A percentile compares a stretch with the other conserved stretches of the same genome.
These are phyloP conservation scores for Schizopygopsis malacanthus DNA, from an alignment of 2,797 vertebrate genomes.

Conservation along the genomic window DNA sequence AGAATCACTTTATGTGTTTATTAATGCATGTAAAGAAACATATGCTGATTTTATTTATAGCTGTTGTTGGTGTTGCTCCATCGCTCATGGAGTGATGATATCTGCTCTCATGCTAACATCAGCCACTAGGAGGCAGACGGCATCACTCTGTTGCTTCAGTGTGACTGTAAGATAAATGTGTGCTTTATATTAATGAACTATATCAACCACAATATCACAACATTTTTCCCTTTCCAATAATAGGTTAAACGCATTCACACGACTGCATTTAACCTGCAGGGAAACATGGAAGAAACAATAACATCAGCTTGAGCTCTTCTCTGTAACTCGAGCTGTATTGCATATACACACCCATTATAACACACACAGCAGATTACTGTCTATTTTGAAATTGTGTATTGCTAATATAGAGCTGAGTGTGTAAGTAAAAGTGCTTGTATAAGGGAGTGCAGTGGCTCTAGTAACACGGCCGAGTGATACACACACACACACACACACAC, in stretches of 20 bases:
- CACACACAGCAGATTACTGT: neutral
- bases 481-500: constrained; percentile 37
- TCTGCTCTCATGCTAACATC: neutral
- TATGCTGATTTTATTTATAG: constrained; percentile 7
- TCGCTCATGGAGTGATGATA: neutral
- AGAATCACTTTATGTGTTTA: neutral
- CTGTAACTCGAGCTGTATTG: neutral
- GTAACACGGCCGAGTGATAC: constrained; percentile 4
- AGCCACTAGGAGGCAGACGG: constrained; percentile 52
- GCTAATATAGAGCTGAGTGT: neutral
- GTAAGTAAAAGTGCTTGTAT: neutral
- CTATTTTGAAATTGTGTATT: neutral
- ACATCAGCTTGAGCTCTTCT: neutral
- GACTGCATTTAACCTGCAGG: neutral
- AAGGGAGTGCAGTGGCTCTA: neutral
- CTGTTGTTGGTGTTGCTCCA: neutral
- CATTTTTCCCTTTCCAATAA: neutral
- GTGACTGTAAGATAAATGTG: neutral
- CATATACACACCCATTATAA: neutral
- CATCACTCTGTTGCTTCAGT: neutral
- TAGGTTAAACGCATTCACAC: neutral
- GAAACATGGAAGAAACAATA: neutral
- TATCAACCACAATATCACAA: neutral
- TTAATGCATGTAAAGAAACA: constrained; percentile 3
- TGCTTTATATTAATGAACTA: neutral